A percentile compares a stretch with the other conserved stretches of the same genome.
These are phyloP conservation scores for Drosophila sp. DNA, from an alignment of 1,140 invertebrate species.

Conservation along the genomic window DNA sequence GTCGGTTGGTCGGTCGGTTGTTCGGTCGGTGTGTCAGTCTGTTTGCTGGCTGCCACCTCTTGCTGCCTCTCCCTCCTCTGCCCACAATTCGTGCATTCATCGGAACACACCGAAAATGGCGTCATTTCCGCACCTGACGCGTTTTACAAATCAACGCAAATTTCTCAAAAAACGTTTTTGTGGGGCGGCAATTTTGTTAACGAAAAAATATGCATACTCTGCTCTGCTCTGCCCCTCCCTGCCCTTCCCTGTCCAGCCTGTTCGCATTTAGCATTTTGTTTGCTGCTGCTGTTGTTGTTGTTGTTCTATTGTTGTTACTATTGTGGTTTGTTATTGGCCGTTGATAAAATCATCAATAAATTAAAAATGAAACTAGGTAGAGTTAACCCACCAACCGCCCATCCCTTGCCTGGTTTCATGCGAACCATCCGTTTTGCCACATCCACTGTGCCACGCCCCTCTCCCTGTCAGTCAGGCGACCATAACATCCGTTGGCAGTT, in stretches of 20 bases:
- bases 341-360: slow-evolving; percentile 72
- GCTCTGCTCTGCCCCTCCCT: too few relatives aligned
- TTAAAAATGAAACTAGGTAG: slow-evolving; percentile 64
- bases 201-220: not conserved
- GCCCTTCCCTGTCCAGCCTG: slow-evolving; percentile 4
- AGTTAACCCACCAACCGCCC: not conserved
- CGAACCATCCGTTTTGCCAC: not conserved
- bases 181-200: slow-evolving; percentile 9
- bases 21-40: not conserved
- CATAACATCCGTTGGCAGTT: slow-evolving; percentile 48
- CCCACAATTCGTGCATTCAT: not conserved
- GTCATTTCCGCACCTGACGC: slow-evolving; percentile 58
- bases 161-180: slow-evolving; percentile 32
- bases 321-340: slow-evolving; percentile 65
- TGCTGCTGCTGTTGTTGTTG: slow-evolving; percentile 26
- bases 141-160: slow-evolving; percentile 64
- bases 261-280: slow-evolving; percentile 47
- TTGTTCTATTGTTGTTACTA: slow-evolving; percentile 22
- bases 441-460: slow-evolving; percentile 30
- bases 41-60: not conserved
- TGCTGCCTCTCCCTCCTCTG: too few relatives aligned
- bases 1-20: not conserved
- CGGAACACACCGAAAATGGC: slow-evolving; percentile 42
- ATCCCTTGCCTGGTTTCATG: not conserved
- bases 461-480: slow-evolving; percentile 48